Evolutionary conservation across 1,140 invertebrate species (phyloP).

Genomic region (Babylonia areolata): DNA sequence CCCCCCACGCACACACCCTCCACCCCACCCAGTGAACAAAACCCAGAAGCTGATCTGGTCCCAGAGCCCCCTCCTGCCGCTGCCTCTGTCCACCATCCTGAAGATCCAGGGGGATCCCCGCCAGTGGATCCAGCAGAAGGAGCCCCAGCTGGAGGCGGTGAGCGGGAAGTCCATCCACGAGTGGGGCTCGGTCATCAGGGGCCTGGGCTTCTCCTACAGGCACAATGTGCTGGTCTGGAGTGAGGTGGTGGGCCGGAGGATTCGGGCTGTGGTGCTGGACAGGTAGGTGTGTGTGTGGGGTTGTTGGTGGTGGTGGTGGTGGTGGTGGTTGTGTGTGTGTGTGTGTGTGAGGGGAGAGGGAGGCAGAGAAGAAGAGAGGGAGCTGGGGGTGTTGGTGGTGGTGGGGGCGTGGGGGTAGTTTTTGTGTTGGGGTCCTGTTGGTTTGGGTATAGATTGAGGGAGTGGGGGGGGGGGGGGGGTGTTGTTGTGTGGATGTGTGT

Average conservation of each 20-base stretch:
- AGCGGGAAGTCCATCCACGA: conserved; percentile 42
- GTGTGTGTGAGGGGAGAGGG: neutral
- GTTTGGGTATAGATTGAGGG: neutral
- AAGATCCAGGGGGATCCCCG: conserved; percentile 67
- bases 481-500: too few relatives aligned
- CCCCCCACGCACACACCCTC: neutral
- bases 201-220: conserved; percentile 60
- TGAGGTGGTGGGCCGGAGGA: conserved; percentile 64
- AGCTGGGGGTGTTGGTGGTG: neutral
- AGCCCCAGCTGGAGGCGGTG: conserved; percentile 64
- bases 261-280: conserved; percentile 58
- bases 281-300: neutral
- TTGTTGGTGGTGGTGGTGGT: too few relatives aligned
- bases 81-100: conserved; percentile 61
- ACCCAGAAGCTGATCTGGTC: conserved; percentile 68
- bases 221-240: conserved; percentile 64
- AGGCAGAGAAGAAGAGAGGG: neutral
- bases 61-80: conserved; percentile 52
- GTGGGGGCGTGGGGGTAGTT: neutral
- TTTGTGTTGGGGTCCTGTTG: neutral
- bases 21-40: conserved; percentile 57
- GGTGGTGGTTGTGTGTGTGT: neutral
- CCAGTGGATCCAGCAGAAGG: conserved; percentile 58
- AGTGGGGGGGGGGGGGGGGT: too few relatives aligned
- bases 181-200: conserved; percentile 48